phyloP scores from a whole-genome alignment of 1,140 invertebrate species.

The Polypedilum vanderplanki region DNA sequence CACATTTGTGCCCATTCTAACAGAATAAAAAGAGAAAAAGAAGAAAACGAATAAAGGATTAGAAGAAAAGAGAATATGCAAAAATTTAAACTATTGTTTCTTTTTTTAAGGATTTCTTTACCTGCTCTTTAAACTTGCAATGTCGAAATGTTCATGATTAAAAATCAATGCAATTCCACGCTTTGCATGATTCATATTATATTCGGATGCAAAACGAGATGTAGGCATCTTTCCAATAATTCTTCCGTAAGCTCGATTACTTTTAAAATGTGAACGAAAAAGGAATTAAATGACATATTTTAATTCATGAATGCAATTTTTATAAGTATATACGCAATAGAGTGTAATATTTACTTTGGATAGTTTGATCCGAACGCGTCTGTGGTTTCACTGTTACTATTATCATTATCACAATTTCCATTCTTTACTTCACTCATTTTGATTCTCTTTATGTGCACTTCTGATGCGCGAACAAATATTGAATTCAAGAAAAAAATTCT shows the following conservation, averaged over 20 bases:
- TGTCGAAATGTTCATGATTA: slow-evolving; percentile 75
- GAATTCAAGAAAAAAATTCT: too few relatives aligned
- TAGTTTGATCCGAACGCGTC: slow-evolving; percentile 1
- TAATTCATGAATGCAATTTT: background rate
- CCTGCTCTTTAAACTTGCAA: slow-evolving; percentile 45
- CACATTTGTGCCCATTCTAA: slow-evolving; percentile 63
- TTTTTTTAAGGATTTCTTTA: background rate
- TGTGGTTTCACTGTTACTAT: slow-evolving; percentile 1
- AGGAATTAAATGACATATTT: background rate
- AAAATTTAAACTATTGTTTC: background rate
- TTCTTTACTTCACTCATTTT: slow-evolving; percentile 19
- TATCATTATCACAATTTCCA: background rate
- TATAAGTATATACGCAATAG: background rate
- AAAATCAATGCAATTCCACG: slow-evolving; percentile 82
- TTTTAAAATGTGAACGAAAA: background rate
- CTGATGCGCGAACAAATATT: background rate
- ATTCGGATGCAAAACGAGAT: slow-evolving; percentile 60
- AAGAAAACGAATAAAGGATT: slow-evolving; percentile 6
- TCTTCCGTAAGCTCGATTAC: slow-evolving; percentile 7
- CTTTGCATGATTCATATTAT: slow-evolving; percentile 79
- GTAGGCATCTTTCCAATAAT: slow-evolving; percentile 52
- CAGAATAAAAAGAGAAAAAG: background rate
- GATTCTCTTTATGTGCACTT: background rate
- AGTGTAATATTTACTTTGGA: background rate
- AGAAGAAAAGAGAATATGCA: slow-evolving; percentile 11